Evolutionary conservation across 2,888 invertebrate species (phyloP).

Genomic region (Junonia oenone): DNA sequence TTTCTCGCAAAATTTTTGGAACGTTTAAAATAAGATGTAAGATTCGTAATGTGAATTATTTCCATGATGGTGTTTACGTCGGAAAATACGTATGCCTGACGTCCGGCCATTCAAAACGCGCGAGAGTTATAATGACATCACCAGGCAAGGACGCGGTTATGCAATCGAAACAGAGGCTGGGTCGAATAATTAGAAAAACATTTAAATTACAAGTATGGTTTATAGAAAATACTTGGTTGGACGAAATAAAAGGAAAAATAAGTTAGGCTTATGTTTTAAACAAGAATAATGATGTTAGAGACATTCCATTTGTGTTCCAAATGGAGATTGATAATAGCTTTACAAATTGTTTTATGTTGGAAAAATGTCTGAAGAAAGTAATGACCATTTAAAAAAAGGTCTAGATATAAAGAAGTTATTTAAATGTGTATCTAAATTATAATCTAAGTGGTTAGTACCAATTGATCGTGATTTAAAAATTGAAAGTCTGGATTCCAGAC

Average conservation of each 20-base stretch:
- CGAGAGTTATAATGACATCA: slow-evolving; percentile 45
- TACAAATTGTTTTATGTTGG: neutral
- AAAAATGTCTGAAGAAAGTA: neutral
- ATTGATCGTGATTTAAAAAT: too few relatives aligned
- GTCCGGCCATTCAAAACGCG: slow-evolving; percentile 24
- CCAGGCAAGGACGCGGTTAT: slow-evolving; percentile 50
- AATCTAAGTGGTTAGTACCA: too few relatives aligned
- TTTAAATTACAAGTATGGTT: slow-evolving; percentile 3
- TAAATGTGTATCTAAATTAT: too few relatives aligned
- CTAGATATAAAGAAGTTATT: too few relatives aligned
- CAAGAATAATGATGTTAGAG: slow-evolving; percentile 12
- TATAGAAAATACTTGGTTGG: neutral
- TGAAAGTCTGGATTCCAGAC: slow-evolving; percentile 8
- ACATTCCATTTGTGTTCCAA: neutral
- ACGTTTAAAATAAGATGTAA: neutral
- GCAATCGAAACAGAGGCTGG: slow-evolving; percentile 36
- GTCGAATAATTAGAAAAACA: slow-evolving; percentile 13
- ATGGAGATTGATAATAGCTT: neutral
- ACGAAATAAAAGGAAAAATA: neutral
- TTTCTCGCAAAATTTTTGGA: neutral
- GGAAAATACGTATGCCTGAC: slow-evolving; percentile 21
- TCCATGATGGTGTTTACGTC: slow-evolving; percentile 4
- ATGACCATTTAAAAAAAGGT: too few relatives aligned
- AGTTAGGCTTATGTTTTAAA: neutral
- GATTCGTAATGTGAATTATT: slow-evolving; percentile 9